Evolutionary conservation across 1,140 invertebrate genomes (phyloP), one percentile per base, ranked within the genome.

Genomic region (Cydia pomonella): DNA sequence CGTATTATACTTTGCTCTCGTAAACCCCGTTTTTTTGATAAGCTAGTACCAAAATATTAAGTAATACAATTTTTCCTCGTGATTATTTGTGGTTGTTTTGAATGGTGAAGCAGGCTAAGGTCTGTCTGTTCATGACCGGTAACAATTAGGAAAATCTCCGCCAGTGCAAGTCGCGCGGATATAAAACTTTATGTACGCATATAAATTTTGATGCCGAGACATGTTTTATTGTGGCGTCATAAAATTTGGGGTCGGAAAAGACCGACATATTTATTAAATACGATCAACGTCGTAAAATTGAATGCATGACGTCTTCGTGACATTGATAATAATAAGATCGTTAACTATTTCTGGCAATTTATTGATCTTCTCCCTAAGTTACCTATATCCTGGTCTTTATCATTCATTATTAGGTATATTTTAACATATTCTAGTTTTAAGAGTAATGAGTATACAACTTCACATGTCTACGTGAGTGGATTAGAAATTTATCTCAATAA

Each of bases 191-290:
- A 92, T 92, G 89, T 91, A 88, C 89, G 89, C 87, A 88, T 91
- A 92, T 92, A 92, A 92, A 92, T 92, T 92, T 87, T 83, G 86
- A 91, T 92, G 90, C 87, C 91, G 91, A 92, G 91, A 92, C 91
- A 92, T 92, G 90, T 92, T 92, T 92, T 92, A 92, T 90, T 92
- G 89, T 91, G 81, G 76, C 82, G 75, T 91, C 91, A 89, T 92
- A 92, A 92, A 92, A 91, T 92, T 91, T 87, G 83, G 87, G 91
- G 87, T 91, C 88, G 90, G 91, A 88, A 91, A 88, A 90, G 86
- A 89, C 88, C 89, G 88, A 91, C 88, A 92, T 92, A 92, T 92
- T 92, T 92, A 92, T 89, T 92, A 92, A 92, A 92, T 92, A 92
- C 86, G 87, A 90, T 91, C 86, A 92, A 91, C 81, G 73, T 88